Base-by-base conservation (phyloP, 1,140 invertebrate species). In the Lasioglossum albipes region DNA sequence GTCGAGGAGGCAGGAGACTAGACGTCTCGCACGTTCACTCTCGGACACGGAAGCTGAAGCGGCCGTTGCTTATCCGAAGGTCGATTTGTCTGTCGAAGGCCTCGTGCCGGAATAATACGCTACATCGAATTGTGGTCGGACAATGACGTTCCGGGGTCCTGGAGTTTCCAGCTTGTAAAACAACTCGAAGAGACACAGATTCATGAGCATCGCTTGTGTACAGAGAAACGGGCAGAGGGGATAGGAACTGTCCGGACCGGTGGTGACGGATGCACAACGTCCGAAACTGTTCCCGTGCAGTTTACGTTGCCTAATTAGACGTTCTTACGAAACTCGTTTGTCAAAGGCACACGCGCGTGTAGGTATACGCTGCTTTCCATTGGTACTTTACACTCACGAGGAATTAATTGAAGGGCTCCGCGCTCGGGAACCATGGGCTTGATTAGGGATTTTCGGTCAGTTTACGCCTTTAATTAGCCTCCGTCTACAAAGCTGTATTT, bases 241-340 rank as follows among this genome's bases (percentile, higher is more conserved):
- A 20, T 16, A 20, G 52, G 16, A 57, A 6, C 16, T 57, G 20
- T 27, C 22, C 61, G 10, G 61, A 57, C 41, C 54, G 7, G n/a
- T 41, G 45, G n/a, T 41, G 45, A 77, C 54, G 13, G 2, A 70
- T 54, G 20, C 10, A 45, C 31, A 59, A 54, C 62, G 20, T 65
- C 52, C 13, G 45, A 67, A 64, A 69, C 45, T 49, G 67, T 59
- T 74, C 74, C 36, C 62, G 27, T 64, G 69, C 57, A 52, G 36
- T 69, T 42, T 71, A 62, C 74, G 45, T 67, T 49, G 45, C 57
- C 71, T 79, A 87, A 87, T 87, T 85, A 81, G 72, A 82, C 85
- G 69, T 83, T 78, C 78, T 85, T 84, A 81, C 81, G 79, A 79
- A 73, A 85, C 81, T 85, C 83, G 69, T 87, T 87, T 88, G 82